Percentiles rank a stretch among this genome's conserved stretches.
These are phyloP conservation scores for Eriocheir sinensis DNA, from an alignment of 1,140 invertebrate genomes.

Conservation along the genomic window DNA sequence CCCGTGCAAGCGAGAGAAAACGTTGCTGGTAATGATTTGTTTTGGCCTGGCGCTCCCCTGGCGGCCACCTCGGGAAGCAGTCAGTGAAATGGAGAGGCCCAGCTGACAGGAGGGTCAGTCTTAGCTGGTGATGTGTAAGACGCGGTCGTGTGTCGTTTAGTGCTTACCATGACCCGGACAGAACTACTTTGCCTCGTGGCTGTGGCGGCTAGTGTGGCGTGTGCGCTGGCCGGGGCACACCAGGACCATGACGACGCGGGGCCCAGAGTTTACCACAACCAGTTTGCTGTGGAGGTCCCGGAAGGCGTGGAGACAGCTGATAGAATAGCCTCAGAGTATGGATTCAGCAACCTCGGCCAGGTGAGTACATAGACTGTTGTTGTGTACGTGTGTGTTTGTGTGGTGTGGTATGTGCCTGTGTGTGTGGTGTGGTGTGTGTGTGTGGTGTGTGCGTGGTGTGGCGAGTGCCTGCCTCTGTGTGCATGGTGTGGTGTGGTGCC, in stretches of 20 bases:
- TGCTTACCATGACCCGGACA: constrained; percentile 74
- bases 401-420: too few species aligned
- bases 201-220: constrained; percentile 43
- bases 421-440: too few species aligned
- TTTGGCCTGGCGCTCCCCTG: constrained; percentile 66
- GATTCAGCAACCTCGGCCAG: constrained; percentile 70
- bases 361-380: too few species aligned
- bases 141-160: constrained; percentile 39
- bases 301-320: constrained; percentile 62
- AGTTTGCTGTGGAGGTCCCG: constrained; percentile 70
- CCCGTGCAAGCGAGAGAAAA: constrained; percentile 59
- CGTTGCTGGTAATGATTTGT: constrained; percentile 69
- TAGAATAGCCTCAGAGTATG: constrained; percentile 63
- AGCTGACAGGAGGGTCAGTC: constrained; percentile 69
- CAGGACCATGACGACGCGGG: constrained; percentile 40
- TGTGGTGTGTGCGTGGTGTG: too few species aligned
- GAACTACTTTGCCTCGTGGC: constrained; percentile 66
- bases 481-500: too few species aligned
- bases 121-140: constrained; percentile 67
- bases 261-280: constrained; percentile 64
- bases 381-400: too few species aligned
- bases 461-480: too few species aligned
- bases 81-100: constrained; percentile 73
- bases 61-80: constrained; percentile 31
- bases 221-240: constrained; percentile 33